Percentiles rank a stretch among this genome's conserved stretches.
Evolutionary conservation across 2,113 vertebrate genomes (phyloP).

Genomic region (Platysteira castanea): DNA sequence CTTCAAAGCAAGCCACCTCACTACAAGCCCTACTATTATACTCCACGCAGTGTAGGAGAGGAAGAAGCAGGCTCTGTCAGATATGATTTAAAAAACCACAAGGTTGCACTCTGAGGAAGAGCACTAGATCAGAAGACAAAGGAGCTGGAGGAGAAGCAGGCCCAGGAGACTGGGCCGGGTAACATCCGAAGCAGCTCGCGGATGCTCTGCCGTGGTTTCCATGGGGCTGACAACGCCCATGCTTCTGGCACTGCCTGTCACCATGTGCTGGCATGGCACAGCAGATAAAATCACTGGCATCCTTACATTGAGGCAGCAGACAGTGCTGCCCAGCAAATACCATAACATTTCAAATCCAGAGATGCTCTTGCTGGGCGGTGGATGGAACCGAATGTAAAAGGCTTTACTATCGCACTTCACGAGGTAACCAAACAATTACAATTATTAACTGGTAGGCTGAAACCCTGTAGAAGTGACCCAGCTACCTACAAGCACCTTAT

Average conservation of each 20-base stretch:
- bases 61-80: not conserved
- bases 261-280: not conserved
- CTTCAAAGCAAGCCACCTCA: conserved; percentile 25
- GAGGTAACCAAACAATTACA: conserved; percentile 49
- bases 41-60: not conserved
- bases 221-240: accelerated
- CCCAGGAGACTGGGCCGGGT: not conserved
- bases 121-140: conserved; percentile 3
- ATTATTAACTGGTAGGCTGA: conserved; percentile 7
- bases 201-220: not conserved
- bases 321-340: not conserved
- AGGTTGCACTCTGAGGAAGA: not conserved
- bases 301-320: not conserved
- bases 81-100: not conserved
- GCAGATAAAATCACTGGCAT: not conserved
- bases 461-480: conserved; percentile 4
- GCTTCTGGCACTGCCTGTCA: not conserved
- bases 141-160: not conserved
- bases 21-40: conserved; percentile 8
- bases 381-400: not conserved
- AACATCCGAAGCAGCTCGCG: accelerated
- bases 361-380: not conserved
- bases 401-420: conserved; percentile 10
- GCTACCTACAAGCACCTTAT: not conserved
- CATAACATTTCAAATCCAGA: not conserved